Conservation (phyloP, 2,888 invertebrate genomes). For the Drosophila mettleri region DNA sequence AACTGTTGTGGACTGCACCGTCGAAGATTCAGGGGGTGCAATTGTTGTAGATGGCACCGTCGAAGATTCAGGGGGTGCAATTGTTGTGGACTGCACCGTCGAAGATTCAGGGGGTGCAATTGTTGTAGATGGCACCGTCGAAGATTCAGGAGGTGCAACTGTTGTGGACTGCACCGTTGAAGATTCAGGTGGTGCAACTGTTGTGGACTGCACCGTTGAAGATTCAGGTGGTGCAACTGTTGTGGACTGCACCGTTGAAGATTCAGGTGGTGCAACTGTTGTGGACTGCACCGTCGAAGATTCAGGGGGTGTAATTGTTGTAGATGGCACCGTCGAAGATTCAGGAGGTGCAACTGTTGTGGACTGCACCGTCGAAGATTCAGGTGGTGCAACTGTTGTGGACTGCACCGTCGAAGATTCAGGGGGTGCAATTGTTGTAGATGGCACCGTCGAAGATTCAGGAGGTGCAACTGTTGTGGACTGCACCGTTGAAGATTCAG, state of each 20-base stretch:
- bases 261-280: not conserved
- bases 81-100: not conserved
- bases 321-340: too few relatives aligned
- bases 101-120: not conserved
- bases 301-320: not conserved
- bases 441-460: too few relatives aligned
- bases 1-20: not conserved
- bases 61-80: not conserved
- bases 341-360: too few relatives aligned
- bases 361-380: not conserved
- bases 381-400: not conserved
- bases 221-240: too few relatives aligned
- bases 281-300: too few relatives aligned
- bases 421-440: too few relatives aligned
- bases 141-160: not conserved
- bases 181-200: conserved; percentile 1
- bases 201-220: too few relatives aligned
- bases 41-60: too few relatives aligned
- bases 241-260: not conserved
- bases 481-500: too few relatives aligned
- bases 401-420: not conserved
- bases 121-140: conserved; percentile 8
- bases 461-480: too few relatives aligned
- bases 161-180: too few relatives aligned
- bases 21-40: not conserved